Base-by-base conservation (phyloP, 1,140 invertebrate species). In the Elymnias hypermnestra region DNA sequence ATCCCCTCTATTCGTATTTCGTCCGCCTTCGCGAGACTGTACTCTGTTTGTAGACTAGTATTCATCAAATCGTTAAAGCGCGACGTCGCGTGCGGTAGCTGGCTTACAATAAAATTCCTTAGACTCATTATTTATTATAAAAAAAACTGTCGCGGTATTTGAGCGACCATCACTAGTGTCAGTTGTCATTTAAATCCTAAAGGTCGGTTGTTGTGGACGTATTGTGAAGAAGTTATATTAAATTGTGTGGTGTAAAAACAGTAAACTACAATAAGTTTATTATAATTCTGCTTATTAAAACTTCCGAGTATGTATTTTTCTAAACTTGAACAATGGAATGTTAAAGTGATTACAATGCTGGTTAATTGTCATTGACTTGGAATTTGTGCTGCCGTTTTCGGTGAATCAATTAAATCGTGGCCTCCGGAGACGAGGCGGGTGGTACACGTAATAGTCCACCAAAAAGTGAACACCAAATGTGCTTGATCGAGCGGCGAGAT, bases 381-480 rank as follows among this genome's bases (percentile, higher is more conserved):
- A 13, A 12, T 29, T 29, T 29, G 26, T 12, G 26, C 13, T 29
- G 26, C 26, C 13, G 26, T 13, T 40, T 47, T 48, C 35, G 17
- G 31, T 22, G 19, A 37, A 42, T 21, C 54, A 37, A 55, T 15
- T 58, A 56, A 77, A 73, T 38, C 72, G 75, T 73, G 75, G 78
- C 71, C 69, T 69, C 62, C 51, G 51, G 39, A 31, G 31, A 58
- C 25, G 45, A 60, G 37, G 55, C 57, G 19, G 63, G 65, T 69
- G 71, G 69, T 57, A 57, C 60, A 53, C 31, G 35, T 57, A 50
- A 43, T 37, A 55, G 36, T 55, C 64, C 62, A 64, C 65, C 61
- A 40, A 56, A 60, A 28, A 61, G 53, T 57, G 57, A 66, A 52
- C 57, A 36, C 40, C 68, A 71, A 66, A 83, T 83, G 75, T 81